Base-by-base conservation (phyloP, 2,113 vertebrate genomes). In the Fukomys damarensis region DNA sequence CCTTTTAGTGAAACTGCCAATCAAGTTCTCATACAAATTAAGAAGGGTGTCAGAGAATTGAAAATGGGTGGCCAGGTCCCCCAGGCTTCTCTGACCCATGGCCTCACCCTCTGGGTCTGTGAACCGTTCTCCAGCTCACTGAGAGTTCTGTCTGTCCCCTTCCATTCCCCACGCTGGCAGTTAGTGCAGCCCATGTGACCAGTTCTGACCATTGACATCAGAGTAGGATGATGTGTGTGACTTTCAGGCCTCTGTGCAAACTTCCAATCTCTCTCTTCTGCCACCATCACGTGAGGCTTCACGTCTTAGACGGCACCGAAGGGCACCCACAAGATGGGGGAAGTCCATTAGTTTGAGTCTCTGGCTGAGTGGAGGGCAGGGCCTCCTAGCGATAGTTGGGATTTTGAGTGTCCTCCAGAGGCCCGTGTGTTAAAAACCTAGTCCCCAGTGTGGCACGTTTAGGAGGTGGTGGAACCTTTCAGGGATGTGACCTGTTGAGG, bases 41-140 rank as follows among this genome's bases (percentile, higher is more conserved):
- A 93, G 26, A 56, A 12, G 38, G 32, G 43, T 22, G 82, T 46
- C n/a, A 41, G 43, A 72, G 19, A 38, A 41, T 59, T 19, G 4
- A 28, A 41, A 49, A 46, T 0, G 0, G n/a, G 19, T 49, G n/a
- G 43, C 13, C 41, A 8, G 32, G n/a, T 30, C 19, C 26, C 30
- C 19, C 65, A 13, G 22, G n/a, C 32, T 82, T 70, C 74, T 90
- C 59, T 58, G 80, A 70, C 19, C 52, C 22, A 41, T 6, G 7
- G n/a, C 58, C 54, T 82, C 61, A 46, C 26, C 65, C n/a, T 46
- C 14, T 20, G 26, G 56, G 43, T 41, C 46, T 76, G 26, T 35
- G 80, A 46, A 41, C 3, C 2, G 0, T 58, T 77, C 65, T 26
- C 28, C 11, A 46, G 41, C 56, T 32, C 52, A 24, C 56, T n/a